phyloP scores from a whole-genome alignment of 2,113 vertebrate species.

The Gallinago media region DNA sequence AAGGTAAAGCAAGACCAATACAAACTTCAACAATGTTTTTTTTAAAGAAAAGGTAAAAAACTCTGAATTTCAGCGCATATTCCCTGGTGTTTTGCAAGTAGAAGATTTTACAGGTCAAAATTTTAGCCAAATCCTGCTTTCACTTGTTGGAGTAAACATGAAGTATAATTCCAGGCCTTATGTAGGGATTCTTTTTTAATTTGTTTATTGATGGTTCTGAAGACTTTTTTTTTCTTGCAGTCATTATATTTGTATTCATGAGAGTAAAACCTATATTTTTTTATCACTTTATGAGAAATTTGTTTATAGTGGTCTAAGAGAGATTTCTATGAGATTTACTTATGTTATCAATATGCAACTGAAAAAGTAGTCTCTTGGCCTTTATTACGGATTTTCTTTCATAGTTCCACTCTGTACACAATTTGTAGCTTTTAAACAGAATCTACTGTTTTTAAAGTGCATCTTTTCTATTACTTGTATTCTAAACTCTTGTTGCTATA shows the following conservation, averaged over 20 bases:
- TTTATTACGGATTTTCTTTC: not conserved
- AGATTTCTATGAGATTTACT: not conserved
- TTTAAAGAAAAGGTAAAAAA: not conserved
- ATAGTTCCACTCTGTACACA: not conserved
- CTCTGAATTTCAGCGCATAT: not conserved
- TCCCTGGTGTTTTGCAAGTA: not conserved
- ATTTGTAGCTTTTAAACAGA: not conserved
- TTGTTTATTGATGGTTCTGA: not conserved
- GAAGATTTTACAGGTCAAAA: not conserved
- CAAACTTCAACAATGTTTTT: not conserved
- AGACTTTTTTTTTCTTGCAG: not conserved
- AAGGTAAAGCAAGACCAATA: not conserved
- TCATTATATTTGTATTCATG: not conserved
- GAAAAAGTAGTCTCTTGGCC: not conserved
- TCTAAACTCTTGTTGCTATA: not conserved
- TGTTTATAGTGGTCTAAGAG: not conserved
- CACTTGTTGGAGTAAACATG: not conserved
- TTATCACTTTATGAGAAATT: not conserved
- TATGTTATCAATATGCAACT: not conserved
- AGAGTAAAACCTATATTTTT: not conserved
- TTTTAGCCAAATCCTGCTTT: not conserved
- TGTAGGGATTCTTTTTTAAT: not conserved
- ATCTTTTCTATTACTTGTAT: not conserved
- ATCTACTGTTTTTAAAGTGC: not conserved
- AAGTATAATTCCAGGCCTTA: not conserved